Base-by-base conservation (phyloP, 1,140 invertebrate genomes). In the Drosophila bocki region DNA sequence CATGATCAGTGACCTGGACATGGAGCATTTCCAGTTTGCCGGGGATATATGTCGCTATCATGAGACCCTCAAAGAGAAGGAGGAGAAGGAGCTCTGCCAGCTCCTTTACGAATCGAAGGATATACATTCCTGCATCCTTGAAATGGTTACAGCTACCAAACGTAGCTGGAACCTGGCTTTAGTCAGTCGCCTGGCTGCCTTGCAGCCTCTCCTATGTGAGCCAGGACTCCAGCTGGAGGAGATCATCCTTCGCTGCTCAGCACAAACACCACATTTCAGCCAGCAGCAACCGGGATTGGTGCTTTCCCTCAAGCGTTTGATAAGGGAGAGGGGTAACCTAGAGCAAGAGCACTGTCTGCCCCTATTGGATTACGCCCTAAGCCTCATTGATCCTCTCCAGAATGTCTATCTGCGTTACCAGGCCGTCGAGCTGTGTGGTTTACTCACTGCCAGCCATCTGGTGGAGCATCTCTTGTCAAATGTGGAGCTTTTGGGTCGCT, bases 1-100 rank as follows among this genome's bases (percentile, higher is more conserved):
- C 3, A 3, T 68, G 3, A 22, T 77, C 39, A 60, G 59, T 7
- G 15, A 29, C 11, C 64, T 37, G 17, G 90, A 91, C 9, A 11
- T 91, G 8, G 72, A 78, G 7, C 41, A 82, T 19, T 90, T 68
- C 29, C 59, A 84, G 19, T 78, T 92, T 8, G 41, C 64, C 8
- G 4, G 12, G 12, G 68, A 83, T 26, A 60, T 65, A 4, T 19
- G 44, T 0, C 11, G 12, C 15, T 88, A 69, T 12, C 48, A 37
- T 15, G 42, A 69, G 0, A 17, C 51, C 0, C 32, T n/a, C n/a
- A n/a, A n/a, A n/a, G n/a, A n/a, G n/a, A n/a, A n/a, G n/a, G n/a
- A n/a, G n/a, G n/a, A n/a, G n/a, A n/a, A n/a, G n/a, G 35, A 70
- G n/a, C 0, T 88, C 8, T 29, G 15, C 8, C 3, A 29, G 2